Evolutionary conservation across 2,888 invertebrate species (phyloP).

Genomic region (Agrotis clavis): DNA sequence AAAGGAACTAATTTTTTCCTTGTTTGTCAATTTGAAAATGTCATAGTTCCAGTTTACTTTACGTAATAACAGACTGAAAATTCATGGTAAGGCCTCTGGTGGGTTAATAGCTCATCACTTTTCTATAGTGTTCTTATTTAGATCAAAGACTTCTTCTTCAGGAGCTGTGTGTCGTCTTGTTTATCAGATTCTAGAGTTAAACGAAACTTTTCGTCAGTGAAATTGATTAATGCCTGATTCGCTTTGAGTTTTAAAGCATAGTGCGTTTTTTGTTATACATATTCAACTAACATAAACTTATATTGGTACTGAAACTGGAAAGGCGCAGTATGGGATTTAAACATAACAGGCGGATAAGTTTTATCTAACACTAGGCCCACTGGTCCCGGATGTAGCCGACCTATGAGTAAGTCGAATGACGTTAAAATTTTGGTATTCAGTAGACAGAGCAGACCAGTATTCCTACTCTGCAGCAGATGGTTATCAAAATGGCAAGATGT

Average conservation of each 20-base stretch:
- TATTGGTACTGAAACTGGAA: no score
- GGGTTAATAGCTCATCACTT: slow-evolving; percentile 32
- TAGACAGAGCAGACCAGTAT: slow-evolving; percentile 43
- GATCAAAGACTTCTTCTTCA: slow-evolving; percentile 26
- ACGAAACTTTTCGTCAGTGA: background rate
- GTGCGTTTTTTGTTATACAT: no score
- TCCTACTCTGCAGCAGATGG: slow-evolving; percentile 55
- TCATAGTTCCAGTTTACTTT: no score
- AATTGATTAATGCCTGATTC: no score
- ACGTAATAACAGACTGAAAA: no score
- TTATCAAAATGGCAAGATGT: slow-evolving; percentile 64
- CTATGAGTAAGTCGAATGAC: slow-evolving; percentile 7
- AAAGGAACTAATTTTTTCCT: no score
- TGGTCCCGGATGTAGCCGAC: slow-evolving; percentile 20
- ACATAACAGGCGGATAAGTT: no score
- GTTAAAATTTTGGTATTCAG: slow-evolving; percentile 34
- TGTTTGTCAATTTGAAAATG: no score
- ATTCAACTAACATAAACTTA: no score
- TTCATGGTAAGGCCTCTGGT: no score
- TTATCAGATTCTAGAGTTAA: background rate
- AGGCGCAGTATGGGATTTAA: no score
- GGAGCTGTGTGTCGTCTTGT: background rate
- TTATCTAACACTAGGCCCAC: background rate
- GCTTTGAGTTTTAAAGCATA: no score
- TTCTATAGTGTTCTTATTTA: slow-evolving; percentile 24